These are phyloP conservation scores for Nannoperca obscura DNA, from an alignment of 2,797 vertebrate genomes.

Conservation along the genomic window DNA sequence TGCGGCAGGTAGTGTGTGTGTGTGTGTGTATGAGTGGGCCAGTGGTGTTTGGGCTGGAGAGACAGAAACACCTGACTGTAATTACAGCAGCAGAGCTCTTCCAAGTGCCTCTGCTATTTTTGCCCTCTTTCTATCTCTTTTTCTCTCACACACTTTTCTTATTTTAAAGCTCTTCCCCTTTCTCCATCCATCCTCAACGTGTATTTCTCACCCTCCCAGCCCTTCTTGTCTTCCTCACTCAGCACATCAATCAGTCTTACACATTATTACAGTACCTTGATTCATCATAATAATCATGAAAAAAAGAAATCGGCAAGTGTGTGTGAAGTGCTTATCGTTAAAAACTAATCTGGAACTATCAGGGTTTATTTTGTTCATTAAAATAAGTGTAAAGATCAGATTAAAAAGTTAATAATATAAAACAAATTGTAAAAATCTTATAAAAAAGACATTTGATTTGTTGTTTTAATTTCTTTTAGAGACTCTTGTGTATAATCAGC, in stretches of 20 bases:
- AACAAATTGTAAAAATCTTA: neutral
- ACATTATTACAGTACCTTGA: conserved; percentile 18
- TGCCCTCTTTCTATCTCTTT: conserved; percentile 15
- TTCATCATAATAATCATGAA: conserved; percentile 11
- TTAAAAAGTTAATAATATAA: neutral
- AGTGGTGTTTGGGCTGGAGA: conserved; percentile 47
- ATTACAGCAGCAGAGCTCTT: conserved; percentile 68
- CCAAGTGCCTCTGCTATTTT: conserved; percentile 43
- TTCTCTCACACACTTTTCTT: conserved; percentile 1
- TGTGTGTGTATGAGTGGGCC: conserved; percentile 47
- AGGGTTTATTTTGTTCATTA: neutral
- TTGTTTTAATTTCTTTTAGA: neutral
- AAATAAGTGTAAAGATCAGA: neutral
- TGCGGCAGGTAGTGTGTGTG: conserved; percentile 31
- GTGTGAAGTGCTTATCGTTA: conserved; percentile 21
- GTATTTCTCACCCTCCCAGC: neutral
- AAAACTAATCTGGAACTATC: no score
- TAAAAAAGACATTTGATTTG: neutral
- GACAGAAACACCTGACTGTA: conserved; percentile 69
- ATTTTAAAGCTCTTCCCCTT: neutral
- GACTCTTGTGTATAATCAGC: neutral
- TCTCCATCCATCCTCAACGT: neutral
- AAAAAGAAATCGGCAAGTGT: conserved; percentile 22
- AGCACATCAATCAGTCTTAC: conserved; percentile 18
- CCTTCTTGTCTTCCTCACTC: neutral